Evolutionary conservation across 2,113 vertebrate species (phyloP).

Genomic region (Lepisosteus oculatus): DNA sequence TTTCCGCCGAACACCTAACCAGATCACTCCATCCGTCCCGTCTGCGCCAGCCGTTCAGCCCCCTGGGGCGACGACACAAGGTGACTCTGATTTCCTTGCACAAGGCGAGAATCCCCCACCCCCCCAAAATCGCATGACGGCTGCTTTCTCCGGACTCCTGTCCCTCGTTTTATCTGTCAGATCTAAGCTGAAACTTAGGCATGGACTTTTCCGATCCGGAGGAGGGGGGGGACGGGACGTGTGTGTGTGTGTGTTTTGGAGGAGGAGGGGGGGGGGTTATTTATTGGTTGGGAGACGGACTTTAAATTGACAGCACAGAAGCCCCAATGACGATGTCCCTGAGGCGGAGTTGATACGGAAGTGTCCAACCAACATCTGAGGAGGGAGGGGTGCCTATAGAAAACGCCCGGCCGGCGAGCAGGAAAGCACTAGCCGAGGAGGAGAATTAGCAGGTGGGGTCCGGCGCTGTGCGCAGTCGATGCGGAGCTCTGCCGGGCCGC

Average conservation of each 20-base stretch:
- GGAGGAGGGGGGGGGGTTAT: constrained; percentile 34
- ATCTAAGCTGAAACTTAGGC: constrained; percentile 16
- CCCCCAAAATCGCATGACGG: neutral
- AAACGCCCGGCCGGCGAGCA: no score
- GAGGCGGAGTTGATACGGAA: constrained; percentile 5
- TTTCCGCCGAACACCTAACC: neutral
- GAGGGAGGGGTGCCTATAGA: no score
- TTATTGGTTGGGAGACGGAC: constrained; percentile 30
- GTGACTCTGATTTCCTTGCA: no score
- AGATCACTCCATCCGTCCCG: constrained; percentile 20
- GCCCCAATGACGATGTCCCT: constrained; percentile 42
- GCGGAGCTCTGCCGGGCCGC: no score
- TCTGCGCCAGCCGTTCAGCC: constrained; percentile 4
- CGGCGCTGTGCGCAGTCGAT: no score
- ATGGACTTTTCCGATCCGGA: constrained; percentile 16
- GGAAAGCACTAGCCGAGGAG: no score
- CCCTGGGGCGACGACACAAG: no score
- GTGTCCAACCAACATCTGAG: constrained; percentile 16
- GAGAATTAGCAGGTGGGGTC: no score
- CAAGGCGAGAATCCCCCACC: neutral
- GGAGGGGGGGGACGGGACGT: constrained; percentile 21
- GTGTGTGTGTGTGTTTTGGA: no score
- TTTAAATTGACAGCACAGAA: constrained; percentile 39
- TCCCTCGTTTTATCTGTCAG: constrained; percentile 7
- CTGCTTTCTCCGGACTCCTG: constrained; percentile 6